Evolutionary conservation across 2,888 invertebrate species (phyloP).

Genomic region (Aphidius colemani): DNA sequence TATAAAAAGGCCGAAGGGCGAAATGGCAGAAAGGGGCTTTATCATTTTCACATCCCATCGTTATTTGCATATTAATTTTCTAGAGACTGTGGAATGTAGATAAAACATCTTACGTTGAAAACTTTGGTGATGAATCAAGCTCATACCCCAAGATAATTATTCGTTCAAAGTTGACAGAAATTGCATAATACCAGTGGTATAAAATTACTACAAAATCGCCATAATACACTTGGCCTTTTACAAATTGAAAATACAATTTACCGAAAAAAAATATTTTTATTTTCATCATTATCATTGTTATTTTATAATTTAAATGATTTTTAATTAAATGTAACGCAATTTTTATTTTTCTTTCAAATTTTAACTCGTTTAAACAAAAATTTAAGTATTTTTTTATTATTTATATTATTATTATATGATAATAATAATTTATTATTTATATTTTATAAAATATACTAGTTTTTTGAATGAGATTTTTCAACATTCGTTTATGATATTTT

Average conservation of each 20-base stretch:
- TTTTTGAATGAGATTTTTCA: no score
- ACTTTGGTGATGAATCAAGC: conserved; percentile 60
- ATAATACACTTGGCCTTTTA: neutral
- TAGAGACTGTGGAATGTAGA: conserved; percentile 57
- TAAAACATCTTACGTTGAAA: conserved; percentile 59
- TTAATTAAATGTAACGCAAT: neutral
- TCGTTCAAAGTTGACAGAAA: conserved; percentile 51
- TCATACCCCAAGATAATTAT: conserved; percentile 56
- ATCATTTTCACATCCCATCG: conserved; percentile 26
- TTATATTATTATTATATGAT: no score
- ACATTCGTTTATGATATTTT: no score
- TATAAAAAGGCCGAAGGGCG: no score
- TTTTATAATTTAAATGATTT: no score
- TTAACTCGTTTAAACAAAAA: neutral
- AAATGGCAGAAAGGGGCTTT: neutral
- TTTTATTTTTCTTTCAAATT: neutral
- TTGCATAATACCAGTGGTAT: neutral
- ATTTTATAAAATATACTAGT: no score
- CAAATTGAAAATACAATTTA: neutral
- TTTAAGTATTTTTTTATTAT: no score
- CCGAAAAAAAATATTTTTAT: no score
- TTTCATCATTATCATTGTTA: no score
- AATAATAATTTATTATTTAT: no score
- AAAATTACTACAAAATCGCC: neutral
- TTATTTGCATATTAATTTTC: conserved; percentile 60